These are phyloP conservation scores for Acronicta psi DNA, from an alignment of 2,888 invertebrate species.

Conservation along the genomic window DNA sequence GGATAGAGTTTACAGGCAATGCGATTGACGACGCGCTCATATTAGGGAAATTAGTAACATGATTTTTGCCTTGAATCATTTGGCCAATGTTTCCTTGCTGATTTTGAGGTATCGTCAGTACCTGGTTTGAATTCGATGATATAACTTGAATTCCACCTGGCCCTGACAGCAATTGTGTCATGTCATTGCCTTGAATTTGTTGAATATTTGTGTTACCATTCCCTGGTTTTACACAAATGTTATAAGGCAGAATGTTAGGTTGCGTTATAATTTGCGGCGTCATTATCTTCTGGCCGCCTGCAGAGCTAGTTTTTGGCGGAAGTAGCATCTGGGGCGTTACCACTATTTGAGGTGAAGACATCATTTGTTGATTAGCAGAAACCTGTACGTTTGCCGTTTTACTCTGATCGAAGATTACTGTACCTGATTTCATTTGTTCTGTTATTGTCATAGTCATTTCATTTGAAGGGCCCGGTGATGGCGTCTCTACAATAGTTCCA, in stretches of 20 bases:
- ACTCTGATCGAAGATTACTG: constrained; percentile 84
- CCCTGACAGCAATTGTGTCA: constrained; percentile 83
- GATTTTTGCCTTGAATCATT: constrained; percentile 84
- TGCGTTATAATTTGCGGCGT: constrained; percentile 84
- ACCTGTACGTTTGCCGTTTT: constrained; percentile 84
- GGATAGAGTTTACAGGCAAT: constrained; percentile 84
- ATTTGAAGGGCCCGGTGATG: constrained; percentile 85
- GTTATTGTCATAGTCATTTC: constrained; percentile 87
- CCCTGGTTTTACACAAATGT: constrained; percentile 86
- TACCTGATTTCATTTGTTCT: constrained; percentile 86
- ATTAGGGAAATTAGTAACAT: constrained; percentile 83
- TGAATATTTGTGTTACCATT: constrained; percentile 80
- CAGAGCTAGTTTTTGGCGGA: constrained; percentile 82
- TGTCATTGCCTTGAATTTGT: constrained; percentile 82
- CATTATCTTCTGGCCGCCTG: constrained; percentile 80
- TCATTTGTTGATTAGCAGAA: constrained; percentile 81
- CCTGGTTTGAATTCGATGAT: constrained; percentile 87
- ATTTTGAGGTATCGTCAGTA: constrained; percentile 83
- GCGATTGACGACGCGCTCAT: constrained; percentile 86
- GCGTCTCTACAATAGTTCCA: constrained; percentile 87
- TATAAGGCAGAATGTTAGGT: constrained; percentile 82
- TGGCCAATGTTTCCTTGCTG: constrained; percentile 76
- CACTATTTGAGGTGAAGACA: constrained; percentile 86
- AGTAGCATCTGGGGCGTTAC: constrained; percentile 86
- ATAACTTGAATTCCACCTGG: constrained; percentile 86